Percentiles rank a stretch among this genome's conserved stretches.
Evolutionary conservation across 2,113 vertebrate species (phyloP).

Genomic region (Gavialis gangeticus): DNA sequence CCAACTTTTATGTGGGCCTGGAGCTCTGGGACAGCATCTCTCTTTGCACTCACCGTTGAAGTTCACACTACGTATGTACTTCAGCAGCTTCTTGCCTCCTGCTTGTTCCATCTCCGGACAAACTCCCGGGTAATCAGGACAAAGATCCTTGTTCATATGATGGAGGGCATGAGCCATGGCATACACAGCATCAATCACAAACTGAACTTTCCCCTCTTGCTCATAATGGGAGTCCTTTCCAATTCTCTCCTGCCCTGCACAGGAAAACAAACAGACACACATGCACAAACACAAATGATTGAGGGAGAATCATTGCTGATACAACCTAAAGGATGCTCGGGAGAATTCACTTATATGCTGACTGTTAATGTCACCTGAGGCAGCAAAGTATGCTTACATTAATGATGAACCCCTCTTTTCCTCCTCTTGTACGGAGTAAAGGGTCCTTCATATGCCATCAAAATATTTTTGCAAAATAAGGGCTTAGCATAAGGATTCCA

Average conservation of each 20-base stretch:
- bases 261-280: slow-evolving; percentile 8
- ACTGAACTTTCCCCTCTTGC: slow-evolving; percentile 97
- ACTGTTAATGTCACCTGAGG: rapidly evolving
- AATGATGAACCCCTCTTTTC: rapidly evolving
- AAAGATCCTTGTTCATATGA: slow-evolving; percentile 94
- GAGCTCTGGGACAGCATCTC: not conserved
- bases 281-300: not conserved
- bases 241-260: slow-evolving; percentile 93
- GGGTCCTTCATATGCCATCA: not conserved
- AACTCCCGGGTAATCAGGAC: slow-evolving; percentile 86
- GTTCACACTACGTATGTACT: slow-evolving; percentile 92
- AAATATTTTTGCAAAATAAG: not conserved
- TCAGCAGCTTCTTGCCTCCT: slow-evolving; percentile 90
- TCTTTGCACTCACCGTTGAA: slow-evolving; percentile 87
- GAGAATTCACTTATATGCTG: rapidly evolving
- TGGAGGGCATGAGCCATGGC: slow-evolving; percentile 96
- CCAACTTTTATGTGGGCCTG: not conserved
- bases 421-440: not conserved
- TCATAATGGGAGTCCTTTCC: slow-evolving; percentile 93
- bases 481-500: not conserved
- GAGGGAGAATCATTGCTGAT: not conserved
- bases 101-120: slow-evolving; percentile 93
- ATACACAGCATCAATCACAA: slow-evolving; percentile 95
- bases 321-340: not conserved
- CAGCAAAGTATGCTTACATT: not conserved